Percentiles rank a stretch among this genome's conserved stretches.
Evolutionary conservation across 2,113 vertebrate genomes (phyloP).

Genomic region (Coreoperca whiteheadi): DNA sequence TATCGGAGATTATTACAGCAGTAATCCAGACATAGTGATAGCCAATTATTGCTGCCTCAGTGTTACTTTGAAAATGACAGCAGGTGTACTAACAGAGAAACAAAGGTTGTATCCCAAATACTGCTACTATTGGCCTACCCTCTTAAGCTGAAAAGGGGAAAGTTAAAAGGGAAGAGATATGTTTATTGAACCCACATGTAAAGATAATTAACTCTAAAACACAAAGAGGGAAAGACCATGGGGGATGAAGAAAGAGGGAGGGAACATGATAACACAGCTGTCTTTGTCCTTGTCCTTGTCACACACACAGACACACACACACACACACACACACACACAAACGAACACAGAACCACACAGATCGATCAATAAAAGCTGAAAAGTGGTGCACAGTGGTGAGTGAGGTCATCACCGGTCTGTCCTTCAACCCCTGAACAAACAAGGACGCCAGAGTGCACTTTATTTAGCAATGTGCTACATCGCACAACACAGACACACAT

Average conservation of each 20-base stretch:
- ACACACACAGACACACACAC: conserved; percentile 23
- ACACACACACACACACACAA: conserved; percentile 30
- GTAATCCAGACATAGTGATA: conserved; percentile 52
- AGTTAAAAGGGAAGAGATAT: neutral
- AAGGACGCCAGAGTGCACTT: conserved; percentile 66
- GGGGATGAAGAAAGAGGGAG: neutral
- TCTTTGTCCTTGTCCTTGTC: conserved; percentile 47
- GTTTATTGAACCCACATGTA: conserved; percentile 1
- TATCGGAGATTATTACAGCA: conserved; percentile 49
- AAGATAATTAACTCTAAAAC: conserved; percentile 32
- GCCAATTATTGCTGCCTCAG: conserved; percentile 21
- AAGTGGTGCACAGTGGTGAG: conserved; percentile 60
- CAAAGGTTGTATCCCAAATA: conserved; percentile 1
- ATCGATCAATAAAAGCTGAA: conserved; percentile 73
- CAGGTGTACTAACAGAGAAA: conserved; percentile 24
- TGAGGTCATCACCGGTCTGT: conserved; percentile 58
- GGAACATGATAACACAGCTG: conserved; percentile 5
- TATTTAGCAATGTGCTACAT: conserved; percentile 43
- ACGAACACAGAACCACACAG: conserved; percentile 32
- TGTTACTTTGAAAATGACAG: conserved; percentile 28
- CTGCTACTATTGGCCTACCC: neutral
- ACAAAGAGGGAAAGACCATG: conserved; percentile 37
- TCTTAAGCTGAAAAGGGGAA: neutral
- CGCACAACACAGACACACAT: neutral
- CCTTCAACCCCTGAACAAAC: conserved; percentile 70